Percentiles rank a stretch among this genome's conserved stretches.
Evolutionary conservation across 2,113 vertebrate genomes (phyloP).

Genomic region (Dolichotis patagonum): DNA sequence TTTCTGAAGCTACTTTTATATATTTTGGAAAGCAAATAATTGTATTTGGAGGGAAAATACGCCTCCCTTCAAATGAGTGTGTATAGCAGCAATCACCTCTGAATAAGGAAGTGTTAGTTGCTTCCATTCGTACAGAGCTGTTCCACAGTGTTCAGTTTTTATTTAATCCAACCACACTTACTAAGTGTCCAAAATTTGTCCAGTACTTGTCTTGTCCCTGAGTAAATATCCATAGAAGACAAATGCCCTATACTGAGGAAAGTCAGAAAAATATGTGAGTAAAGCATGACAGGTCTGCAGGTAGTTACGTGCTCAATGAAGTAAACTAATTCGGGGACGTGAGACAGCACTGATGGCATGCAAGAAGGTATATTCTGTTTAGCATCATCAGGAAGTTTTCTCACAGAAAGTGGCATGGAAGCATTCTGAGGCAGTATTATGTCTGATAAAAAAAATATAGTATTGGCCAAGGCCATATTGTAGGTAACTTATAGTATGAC

Average conservation of each 20-base stretch:
- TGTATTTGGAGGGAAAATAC: background rate
- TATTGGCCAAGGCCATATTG: background rate
- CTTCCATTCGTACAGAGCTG: background rate
- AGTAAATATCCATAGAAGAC: background rate
- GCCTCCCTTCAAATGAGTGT: background rate
- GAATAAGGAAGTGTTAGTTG: background rate
- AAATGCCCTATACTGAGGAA: background rate
- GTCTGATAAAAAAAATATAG: background rate
- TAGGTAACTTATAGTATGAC: background rate
- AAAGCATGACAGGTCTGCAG: background rate
- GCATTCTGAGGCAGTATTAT: background rate
- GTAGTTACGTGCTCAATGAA: background rate
- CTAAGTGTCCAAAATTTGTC: background rate
- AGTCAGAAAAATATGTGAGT: background rate
- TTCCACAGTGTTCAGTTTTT: background rate
- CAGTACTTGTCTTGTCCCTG: background rate
- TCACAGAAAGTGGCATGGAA: background rate
- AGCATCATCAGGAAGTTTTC: background rate
- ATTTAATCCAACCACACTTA: background rate
- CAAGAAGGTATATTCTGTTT: background rate
- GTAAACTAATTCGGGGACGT: background rate
- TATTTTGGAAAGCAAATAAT: background rate
- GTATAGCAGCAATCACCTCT: background rate
- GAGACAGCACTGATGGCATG: background rate
- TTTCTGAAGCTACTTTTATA: background rate